Conservation (phyloP, 1,140 invertebrate species). For the Diprion similis region DNA sequence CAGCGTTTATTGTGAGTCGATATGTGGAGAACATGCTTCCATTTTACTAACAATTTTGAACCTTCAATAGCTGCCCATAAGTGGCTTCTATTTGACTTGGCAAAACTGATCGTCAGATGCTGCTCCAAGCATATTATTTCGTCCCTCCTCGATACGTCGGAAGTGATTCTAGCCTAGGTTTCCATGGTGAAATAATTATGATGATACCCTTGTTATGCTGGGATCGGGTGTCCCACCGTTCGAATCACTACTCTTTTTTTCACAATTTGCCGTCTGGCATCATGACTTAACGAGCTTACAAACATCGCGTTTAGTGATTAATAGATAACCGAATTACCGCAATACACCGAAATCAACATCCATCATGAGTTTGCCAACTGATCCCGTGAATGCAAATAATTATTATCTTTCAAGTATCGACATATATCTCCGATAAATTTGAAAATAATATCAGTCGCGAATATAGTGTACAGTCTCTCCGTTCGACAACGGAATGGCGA, state of each 20-base stretch:
- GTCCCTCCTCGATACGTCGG: too few relatives aligned
- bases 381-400: neutral
- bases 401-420: neutral
- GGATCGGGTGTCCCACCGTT: neutral
- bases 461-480: too few relatives aligned
- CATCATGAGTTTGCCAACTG: too few relatives aligned
- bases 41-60: too few relatives aligned
- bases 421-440: neutral
- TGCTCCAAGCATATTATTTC: too few relatives aligned
- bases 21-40: too few relatives aligned
- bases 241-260: neutral
- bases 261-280: neutral
- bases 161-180: too few relatives aligned
- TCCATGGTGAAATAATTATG: neutral
- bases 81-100: too few relatives aligned
- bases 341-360: neutral
- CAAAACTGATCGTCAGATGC: too few relatives aligned
- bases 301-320: neutral
- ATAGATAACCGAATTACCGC: neutral
- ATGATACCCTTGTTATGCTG: constrained; percentile 3
- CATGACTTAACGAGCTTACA: neutral
- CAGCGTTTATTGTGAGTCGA: neutral
- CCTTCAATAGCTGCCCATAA: too few relatives aligned
- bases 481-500: neutral
- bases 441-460: neutral